Evolutionary conservation across 2,113 vertebrate genomes (phyloP), one percentile per base, ranked within the genome.

Genomic region (Capricornis sumatraensis): DNA sequence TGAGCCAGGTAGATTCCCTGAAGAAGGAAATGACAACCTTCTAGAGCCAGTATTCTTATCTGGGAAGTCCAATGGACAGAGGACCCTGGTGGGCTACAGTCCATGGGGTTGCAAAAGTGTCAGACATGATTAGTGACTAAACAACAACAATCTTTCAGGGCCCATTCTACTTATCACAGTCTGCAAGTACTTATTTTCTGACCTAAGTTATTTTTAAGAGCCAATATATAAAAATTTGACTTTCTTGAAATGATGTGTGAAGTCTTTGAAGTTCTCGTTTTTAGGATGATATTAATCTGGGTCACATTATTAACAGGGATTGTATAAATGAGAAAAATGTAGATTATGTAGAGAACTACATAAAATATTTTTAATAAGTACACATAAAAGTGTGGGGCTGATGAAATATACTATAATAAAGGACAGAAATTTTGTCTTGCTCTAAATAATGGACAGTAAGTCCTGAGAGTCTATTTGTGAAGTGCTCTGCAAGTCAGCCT

Each of bases 321-420:
- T 87, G 3, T 74, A 13, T 97, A 87, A 97, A 88, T 91, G 64
- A 96, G 55, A 94, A 96, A 94, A 89, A 52, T 53, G 12, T 96
- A 96, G 98, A 98, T 98, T 93, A 95, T 79, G 71, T 94, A 88
- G 89, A 97, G 84, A 43, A 97, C 50, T 91, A 50, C 83, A 95
- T 98, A 94, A 96, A 97, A 97, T 98, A 97, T 97, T 98, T 97
- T 74, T 96, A 43, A 96, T 96, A 40, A 96, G 43, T 57, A 86
- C 64, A 87, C 67, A n/a, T 98, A 96, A 98, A 98, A 97, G 53
- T 85, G 33, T 8, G 9, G 43, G 88, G 62, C 96, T 98, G 97
- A 96, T 95, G 97, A 98, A 98, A 98, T 96, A 62, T 45, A 82
- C 53, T 27, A 36, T 97, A 97, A 98, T 87, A 96, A 98, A 97